Evolutionary conservation across 2,888 invertebrate species (phyloP).

Genomic region (Ophion slaviceki): DNA sequence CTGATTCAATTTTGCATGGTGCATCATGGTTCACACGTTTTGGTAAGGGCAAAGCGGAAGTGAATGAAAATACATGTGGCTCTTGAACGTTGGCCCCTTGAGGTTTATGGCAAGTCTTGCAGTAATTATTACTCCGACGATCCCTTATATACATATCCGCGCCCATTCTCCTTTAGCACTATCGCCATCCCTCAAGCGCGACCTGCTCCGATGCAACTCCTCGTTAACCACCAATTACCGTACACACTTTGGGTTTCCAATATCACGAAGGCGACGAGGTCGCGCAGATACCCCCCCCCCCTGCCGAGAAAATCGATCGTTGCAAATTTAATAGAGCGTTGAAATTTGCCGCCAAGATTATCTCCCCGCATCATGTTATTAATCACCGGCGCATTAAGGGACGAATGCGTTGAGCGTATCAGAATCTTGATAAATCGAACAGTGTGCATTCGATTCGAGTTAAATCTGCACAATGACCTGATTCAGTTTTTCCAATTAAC

Average conservation of each 20-base stretch:
- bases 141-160: neutral
- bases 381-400: neutral
- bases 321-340: constrained; percentile 32
- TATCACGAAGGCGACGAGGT: constrained; percentile 31
- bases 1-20: constrained; percentile 39
- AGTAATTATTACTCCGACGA: constrained; percentile 25
- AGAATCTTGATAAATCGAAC: neutral
- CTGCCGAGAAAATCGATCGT: constrained; percentile 25
- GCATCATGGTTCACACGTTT: constrained; percentile 23
- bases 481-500: neutral
- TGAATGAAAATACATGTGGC: constrained; percentile 34
- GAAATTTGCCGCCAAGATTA: constrained; percentile 29
- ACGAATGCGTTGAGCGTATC: neutral
- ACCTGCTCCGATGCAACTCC: constrained; percentile 42
- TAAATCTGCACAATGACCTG: neutral
- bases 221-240: constrained; percentile 56
- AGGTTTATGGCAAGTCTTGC: constrained; percentile 34
- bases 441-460: neutral
- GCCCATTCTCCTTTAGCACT: constrained; percentile 18
- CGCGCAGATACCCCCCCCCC: neutral
- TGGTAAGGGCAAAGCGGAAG: constrained; percentile 9
- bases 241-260: constrained; percentile 49
- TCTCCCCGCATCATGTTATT: neutral
- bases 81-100: constrained; percentile 1
- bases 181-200: constrained; percentile 27